Evolutionary conservation across 2,888 invertebrate species (phyloP), one percentile per base, ranked within the genome.

Genomic region (Xestia xanthographa): DNA sequence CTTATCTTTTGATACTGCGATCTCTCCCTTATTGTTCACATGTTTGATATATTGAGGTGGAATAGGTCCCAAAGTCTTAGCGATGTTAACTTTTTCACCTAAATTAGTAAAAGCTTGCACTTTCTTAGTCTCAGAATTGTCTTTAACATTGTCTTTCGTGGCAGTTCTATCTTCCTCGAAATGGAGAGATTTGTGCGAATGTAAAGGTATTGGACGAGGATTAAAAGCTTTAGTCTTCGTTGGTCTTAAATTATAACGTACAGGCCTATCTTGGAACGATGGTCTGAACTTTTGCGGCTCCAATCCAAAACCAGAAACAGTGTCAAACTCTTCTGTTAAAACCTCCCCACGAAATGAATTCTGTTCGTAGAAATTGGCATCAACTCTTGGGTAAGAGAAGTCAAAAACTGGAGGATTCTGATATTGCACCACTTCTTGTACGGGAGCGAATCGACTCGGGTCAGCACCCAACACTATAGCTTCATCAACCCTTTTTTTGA

Each of bases 401-500:
- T 78, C 70, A 12, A 75, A 53, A 66, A 68, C 22, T 14, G 68
- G 14, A 26, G 74, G n/a, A 22, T 63, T n/a, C 60, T 48, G 65
- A 34, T 62, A 56, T 20, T 71, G 79, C 20, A 56, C 50, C 8
- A 53, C 17, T 14, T 66, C 38, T 62, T 60, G 75, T 26, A n/a
- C 50, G 26, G 74, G 38, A 29, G 12, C 45, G 1, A 68, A 22
- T 17, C 20, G 26, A 41, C 74, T 43, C 0, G 75, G 69, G 1
- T 85, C 29, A 2, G 75, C 62, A 45, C 67, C 70, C 41, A 85
- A 50, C 6, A 71, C 45, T 50, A 82, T 48, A 38, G 71, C 76
- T 29, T 91, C 86, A 75, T 89, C 80, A 48, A 92, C 83, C 65
- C 89, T 85, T n/a, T 88, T 65, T 26, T 80, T 82, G 17, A 90